These are phyloP conservation scores for Aurelia aurita complex sp. Pacific DNA, from an alignment of 30 jellyfish, hydroid and myxozoan genomes.

Conservation along the genomic window DNA sequence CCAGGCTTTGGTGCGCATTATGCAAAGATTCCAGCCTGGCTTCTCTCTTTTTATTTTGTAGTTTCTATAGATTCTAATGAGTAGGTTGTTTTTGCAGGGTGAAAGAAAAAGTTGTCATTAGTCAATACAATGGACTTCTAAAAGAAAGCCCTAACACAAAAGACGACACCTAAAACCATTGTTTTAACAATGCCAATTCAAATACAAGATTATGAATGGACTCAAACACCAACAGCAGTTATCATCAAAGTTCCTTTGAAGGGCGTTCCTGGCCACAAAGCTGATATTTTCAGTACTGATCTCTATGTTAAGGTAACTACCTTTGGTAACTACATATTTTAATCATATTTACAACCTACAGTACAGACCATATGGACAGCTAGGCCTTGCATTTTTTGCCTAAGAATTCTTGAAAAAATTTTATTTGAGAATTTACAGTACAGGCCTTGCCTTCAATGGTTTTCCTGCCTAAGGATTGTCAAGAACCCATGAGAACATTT, in stretches of 20 bases:
- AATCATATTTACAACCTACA: not conserved
- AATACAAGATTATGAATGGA: constrained; percentile 80
- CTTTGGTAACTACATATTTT: constrained; percentile 49
- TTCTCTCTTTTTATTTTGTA: no score
- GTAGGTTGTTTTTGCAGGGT: no score
- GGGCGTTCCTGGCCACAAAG: constrained; percentile 81
- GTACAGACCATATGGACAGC: not conserved
- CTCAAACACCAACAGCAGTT: constrained; percentile 61
- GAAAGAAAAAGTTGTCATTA: no score
- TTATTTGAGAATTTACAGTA: no score
- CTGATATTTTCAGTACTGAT: constrained; percentile 76
- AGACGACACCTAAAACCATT: not conserved
- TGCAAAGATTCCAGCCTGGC: no score
- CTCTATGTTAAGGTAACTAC: constrained; percentile 78
- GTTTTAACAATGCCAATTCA: constrained; percentile 69
- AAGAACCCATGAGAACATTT: no score
- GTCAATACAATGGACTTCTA: not conserved
- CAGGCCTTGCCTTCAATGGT: no score
- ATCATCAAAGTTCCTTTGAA: constrained; percentile 78
- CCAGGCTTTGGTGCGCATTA: no score
- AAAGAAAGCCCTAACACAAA: not conserved
- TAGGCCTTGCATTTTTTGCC: not conserved
- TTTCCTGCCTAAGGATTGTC: no score
- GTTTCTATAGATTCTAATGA: no score
- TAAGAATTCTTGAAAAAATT: not conserved